Evolutionary conservation across 2,888 invertebrate genomes (phyloP), one percentile per base, ranked within the genome.

Genomic region (Pasiphila rectangulata): DNA sequence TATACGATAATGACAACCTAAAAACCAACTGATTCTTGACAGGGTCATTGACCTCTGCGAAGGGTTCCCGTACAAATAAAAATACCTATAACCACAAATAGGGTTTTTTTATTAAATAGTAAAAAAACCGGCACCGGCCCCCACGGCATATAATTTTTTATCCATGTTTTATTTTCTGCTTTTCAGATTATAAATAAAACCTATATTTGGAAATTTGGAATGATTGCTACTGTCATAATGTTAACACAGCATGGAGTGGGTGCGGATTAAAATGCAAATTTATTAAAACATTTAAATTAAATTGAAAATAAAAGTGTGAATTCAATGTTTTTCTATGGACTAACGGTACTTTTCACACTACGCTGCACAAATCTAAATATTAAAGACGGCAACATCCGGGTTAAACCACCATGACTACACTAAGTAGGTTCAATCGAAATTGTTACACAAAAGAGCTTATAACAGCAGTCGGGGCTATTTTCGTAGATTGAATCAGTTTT

Each of bases 251-350:
- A 21, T 12, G 35, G n/a, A n/a, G n/a, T 21, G 21, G 4, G 4
- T 21, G 7, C 4, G 9, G 4, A 16, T 36, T 7, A 20, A 9
- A 4, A 45, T 29, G 12, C 43, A 37, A 51, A 49, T 51, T 21
- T 20, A 35, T 43, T 21, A 27, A 17, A 32, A 32, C 7, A 23
- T 32, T 16, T n/a, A 23, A 32, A 32, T 41, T 4, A 19, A 42
- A 34, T 51, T 46, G 80, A 85, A 86, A 86, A 74, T 76, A 84
- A 84, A 80, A 85, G 85, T 85, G 77, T 78, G 75, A 75, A 79
- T 80, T 73, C 73, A 79, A 82, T 83, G 69, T 75, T 69, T 65
- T 60, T 62, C 64, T 61, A 29, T 19, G 38, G 34, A 47, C 71
- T 79, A 83, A 84, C 83, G 79, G 85, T 82, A 77, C 64, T 65